Conservation (phyloP, 2,113 vertebrate species). For the Aphelocoma coerulescens region DNA sequence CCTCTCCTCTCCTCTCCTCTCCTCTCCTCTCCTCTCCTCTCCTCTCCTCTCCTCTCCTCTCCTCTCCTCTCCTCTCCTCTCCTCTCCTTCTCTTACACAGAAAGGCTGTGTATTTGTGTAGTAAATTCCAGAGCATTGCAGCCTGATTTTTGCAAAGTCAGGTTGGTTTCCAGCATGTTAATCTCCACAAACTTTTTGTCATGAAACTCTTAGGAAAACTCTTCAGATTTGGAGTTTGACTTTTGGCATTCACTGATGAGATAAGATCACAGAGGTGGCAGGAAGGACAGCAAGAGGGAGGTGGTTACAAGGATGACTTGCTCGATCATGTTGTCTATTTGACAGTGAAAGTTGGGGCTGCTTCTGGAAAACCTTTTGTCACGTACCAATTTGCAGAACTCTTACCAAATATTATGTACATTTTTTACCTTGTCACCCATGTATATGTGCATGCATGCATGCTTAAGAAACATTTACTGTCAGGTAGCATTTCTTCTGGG, state of each 20-base stretch:
- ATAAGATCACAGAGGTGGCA: background rate
- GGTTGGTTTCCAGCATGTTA: background rate
- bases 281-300: background rate
- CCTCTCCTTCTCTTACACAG: background rate
- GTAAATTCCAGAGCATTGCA: background rate
- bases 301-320: background rate
- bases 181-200: background rate
- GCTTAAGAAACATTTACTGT: background rate
- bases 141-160: background rate
- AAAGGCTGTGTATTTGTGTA: background rate
- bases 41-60: no score
- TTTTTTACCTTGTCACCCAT: background rate
- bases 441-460: background rate
- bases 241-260: background rate
- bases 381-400: background rate
- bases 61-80: background rate
- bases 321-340: background rate
- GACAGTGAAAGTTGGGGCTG: background rate
- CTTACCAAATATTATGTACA: background rate
- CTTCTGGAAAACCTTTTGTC: background rate
- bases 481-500: background rate
- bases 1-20: background rate
- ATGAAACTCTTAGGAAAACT: background rate
- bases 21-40: no score
- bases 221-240: background rate